A percentile compares a stretch with the other conserved stretches of the same genome.
Conservation (phyloP, 1,140 invertebrate species). For the Eupristina koningsbergeri region DNA sequence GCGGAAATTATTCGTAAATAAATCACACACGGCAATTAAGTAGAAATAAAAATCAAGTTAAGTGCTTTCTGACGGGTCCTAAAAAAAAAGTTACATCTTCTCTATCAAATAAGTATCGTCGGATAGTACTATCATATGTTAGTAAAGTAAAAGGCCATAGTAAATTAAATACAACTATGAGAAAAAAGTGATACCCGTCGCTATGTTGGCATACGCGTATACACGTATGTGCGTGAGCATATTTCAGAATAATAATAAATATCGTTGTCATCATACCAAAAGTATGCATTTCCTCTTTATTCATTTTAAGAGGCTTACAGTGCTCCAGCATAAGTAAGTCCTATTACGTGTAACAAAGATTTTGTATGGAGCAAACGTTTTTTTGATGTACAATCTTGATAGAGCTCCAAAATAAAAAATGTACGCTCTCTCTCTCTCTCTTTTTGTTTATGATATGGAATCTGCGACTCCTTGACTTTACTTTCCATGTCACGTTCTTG, state of each 20-base stretch:
- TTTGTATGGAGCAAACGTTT: constrained; percentile 8
- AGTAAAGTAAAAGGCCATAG: background rate
- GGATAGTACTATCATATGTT: background rate
- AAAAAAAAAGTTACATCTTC: constrained; percentile 14
- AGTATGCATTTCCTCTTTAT: constrained; percentile 4
- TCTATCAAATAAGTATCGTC: constrained; percentile 9
- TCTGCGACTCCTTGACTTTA: background rate
- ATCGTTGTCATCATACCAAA: background rate
- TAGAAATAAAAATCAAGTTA: constrained; percentile 36
- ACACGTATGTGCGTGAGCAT: background rate
- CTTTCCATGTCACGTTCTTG: constrained; percentile 38
- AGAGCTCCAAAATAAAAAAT: constrained; percentile 7
- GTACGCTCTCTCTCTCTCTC: background rate
- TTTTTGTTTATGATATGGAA: constrained; percentile 3
- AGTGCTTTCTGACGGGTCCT: constrained; percentile 37
- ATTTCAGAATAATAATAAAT: constrained; percentile 6
- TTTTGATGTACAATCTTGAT: background rate
- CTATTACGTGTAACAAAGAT: background rate
- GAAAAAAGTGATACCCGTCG: background rate
- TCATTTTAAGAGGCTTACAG: too few species aligned
- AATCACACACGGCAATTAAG: constrained; percentile 26
- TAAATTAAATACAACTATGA: background rate
- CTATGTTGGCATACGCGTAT: background rate
- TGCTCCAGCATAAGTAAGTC: background rate
- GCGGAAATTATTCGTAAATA: constrained; percentile 4